Base-by-base conservation (phyloP, 53 echinoderm and acorn worm genomes). In the Crossaster papposus region DNA sequence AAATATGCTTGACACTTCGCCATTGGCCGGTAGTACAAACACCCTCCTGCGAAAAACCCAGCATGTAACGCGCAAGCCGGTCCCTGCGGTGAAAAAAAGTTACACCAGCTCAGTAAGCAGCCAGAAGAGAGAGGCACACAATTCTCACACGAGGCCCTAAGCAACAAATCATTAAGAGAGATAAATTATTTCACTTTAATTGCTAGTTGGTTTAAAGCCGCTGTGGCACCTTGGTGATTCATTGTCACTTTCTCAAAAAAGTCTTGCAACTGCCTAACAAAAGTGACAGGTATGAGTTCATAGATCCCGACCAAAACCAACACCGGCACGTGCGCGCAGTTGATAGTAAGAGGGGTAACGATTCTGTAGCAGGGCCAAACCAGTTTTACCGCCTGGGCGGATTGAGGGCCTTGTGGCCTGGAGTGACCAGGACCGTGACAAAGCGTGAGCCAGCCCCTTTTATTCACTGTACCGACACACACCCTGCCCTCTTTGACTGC, bases 361-460 rank as follows among this genome's bases (percentile, higher is more conserved):
- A n/a, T 7, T 68, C n/a, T 68, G n/a, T n/a, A 68, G 68, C 36
- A 7, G 22, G 68, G 68, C 28, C 68, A 15, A 14, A 28, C n/a
- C 32, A 50, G 30, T 85, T 58, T n/a, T 58, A 85, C 72, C 73
- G 72, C 85, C 73, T 34, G 54, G 85, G 87, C 14, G 2, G 55
- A 58, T 7, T 38, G 86, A 86, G 77, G 62, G 52, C 87, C 87
- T 77, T 87, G 87, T 62, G 63, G 62, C 37, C 62, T 65, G 18
- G 29, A 30, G 76, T 87, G 87, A 87, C 87, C 87, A 87, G 77
- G 87, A 87, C 87, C 87, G 77, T 87, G 87, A 87, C 87, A 87
- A 87, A 87, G 87, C 76, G 30, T 20, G 35, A 87, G 54, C 77
- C 77, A 64, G 28, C 53, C 74, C 87, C 58, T 44, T 77, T 77